Conservation (phyloP, 2,888 invertebrate genomes). For the Neuroscelio doddi region DNA sequence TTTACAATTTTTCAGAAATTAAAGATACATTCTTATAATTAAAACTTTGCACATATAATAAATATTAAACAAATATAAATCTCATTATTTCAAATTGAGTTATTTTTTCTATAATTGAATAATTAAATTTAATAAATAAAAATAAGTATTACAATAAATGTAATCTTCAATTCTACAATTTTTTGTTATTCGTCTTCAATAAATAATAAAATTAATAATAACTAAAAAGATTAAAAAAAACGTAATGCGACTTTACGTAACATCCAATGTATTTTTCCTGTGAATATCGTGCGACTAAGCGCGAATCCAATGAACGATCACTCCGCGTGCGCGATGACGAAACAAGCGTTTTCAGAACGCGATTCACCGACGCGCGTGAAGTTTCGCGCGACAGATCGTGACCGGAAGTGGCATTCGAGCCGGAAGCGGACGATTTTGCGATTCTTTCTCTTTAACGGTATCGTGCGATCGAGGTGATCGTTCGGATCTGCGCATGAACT, state of each 20-base stretch:
- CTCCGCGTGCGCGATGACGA: slow-evolving; percentile 46
- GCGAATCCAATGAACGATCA: slow-evolving; percentile 35
- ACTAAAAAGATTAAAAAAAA: no score
- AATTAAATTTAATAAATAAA: no score
- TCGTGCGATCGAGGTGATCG: slow-evolving; percentile 47
- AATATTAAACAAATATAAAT: no score
- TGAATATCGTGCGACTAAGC: slow-evolving; percentile 29
- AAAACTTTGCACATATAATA: no score
- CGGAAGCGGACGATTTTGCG: slow-evolving; percentile 55
- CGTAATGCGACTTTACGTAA: slow-evolving; percentile 6
- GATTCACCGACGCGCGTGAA: slow-evolving; percentile 48
- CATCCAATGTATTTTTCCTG: slow-evolving; percentile 34
- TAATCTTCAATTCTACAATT: no score
- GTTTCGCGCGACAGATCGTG: slow-evolving; percentile 61
- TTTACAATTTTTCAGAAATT: no score
- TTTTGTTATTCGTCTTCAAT: no score
- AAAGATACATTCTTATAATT: no score
- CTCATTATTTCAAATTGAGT: no score
- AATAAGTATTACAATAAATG: no score
- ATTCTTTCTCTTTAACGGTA: slow-evolving; percentile 60
- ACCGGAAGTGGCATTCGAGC: slow-evolving; percentile 65
- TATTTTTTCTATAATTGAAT: no score
- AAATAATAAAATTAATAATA: no score
- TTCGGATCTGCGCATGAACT: slow-evolving; percentile 44
- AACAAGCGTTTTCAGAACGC: slow-evolving; percentile 47